These are phyloP conservation scores for Siderastrea siderea DNA, from an alignment of 92 coral and sea anemone genomes.

Conservation along the genomic window DNA sequence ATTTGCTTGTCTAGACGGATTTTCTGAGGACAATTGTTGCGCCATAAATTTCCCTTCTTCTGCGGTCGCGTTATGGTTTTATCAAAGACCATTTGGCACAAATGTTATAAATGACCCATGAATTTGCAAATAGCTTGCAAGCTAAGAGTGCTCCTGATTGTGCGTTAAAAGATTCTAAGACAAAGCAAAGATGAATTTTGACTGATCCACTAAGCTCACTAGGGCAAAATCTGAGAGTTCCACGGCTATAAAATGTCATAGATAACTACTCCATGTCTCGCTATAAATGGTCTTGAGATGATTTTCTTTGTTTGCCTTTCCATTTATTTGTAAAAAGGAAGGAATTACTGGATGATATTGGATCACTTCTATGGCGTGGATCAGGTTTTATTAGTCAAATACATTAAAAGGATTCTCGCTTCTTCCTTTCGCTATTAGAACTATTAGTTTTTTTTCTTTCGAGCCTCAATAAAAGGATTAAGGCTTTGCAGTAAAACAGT, in stretches of 20 bases:
- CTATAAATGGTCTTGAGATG: constrained; percentile 37
- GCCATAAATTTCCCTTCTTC: constrained; percentile 3
- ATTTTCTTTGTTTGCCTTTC: constrained; percentile 46
- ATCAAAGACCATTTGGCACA: constrained; percentile 16
- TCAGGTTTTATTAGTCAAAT: constrained; percentile 32
- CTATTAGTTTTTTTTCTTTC: constrained; percentile 7
- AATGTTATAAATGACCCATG: constrained; percentile 14
- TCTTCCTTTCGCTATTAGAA: constrained; percentile 19
- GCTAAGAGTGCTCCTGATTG: constrained; percentile 36
- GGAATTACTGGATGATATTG: constrained; percentile 31
- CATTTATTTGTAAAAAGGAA: constrained; percentile 46
- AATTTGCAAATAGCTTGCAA: constrained; percentile 26
- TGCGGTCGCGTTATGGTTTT: neutral
- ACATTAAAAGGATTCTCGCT: constrained; percentile 19
- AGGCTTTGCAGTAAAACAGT: neutral
- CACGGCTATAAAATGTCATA: constrained; percentile 18
- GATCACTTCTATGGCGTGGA: constrained; percentile 26
- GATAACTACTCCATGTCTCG: constrained; percentile 25
- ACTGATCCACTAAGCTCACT: constrained; percentile 26
- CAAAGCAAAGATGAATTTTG: constrained; percentile 24
- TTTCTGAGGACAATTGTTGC: neutral
- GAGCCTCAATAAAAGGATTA: constrained; percentile 27
- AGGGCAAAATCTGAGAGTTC: neutral
- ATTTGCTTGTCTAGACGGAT: constrained; percentile 24
- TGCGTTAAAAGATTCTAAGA: constrained; percentile 22